phyloP scores from a whole-genome alignment of 2,888 invertebrate genomes.

The Chouioia cunea region DNA sequence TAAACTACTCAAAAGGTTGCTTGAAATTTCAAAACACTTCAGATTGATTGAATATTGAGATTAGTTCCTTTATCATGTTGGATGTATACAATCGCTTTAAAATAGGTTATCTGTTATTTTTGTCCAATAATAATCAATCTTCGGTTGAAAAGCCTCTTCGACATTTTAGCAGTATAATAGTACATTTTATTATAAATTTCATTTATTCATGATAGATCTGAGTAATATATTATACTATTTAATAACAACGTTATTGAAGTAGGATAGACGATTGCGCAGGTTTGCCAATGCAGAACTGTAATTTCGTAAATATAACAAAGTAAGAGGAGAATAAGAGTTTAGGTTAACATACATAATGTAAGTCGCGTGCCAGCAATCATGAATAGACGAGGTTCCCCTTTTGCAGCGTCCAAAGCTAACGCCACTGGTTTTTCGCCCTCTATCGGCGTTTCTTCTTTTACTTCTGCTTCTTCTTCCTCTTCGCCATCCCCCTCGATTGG shows the following conservation, averaged over 20 bases:
- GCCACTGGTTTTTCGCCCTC: conserved; percentile 27
- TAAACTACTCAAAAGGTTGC: no score
- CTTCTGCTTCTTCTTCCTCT: neutral
- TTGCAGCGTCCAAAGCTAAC: conserved; percentile 8
- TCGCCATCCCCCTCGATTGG: conserved; percentile 5
- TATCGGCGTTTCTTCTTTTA: conserved; percentile 2
- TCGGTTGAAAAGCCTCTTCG: no score
- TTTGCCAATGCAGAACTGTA: conserved; percentile 9
- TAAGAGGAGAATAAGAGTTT: conserved; percentile 17
- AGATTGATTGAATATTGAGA: no score
- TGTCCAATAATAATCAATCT: no score
- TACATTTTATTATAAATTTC: conserved; percentile 16
- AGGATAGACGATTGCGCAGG: conserved; percentile 3
- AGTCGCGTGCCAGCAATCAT: conserved; percentile 60
- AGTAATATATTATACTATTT: conserved; percentile 42
- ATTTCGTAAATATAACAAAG: conserved; percentile 42
- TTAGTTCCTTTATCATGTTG: no score
- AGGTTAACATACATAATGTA: conserved; percentile 50
- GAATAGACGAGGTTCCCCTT: conserved; percentile 46
- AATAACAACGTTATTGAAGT: conserved; percentile 22
- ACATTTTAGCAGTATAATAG: conserved; percentile 8
- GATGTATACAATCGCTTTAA: no score
- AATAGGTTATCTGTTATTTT: no score
- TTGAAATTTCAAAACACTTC: no score
- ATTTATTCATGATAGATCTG: conserved; percentile 42